These are phyloP conservation scores for Danaus plexippus DNA, from an alignment of 1,140 invertebrate species.

Conservation along the genomic window DNA sequence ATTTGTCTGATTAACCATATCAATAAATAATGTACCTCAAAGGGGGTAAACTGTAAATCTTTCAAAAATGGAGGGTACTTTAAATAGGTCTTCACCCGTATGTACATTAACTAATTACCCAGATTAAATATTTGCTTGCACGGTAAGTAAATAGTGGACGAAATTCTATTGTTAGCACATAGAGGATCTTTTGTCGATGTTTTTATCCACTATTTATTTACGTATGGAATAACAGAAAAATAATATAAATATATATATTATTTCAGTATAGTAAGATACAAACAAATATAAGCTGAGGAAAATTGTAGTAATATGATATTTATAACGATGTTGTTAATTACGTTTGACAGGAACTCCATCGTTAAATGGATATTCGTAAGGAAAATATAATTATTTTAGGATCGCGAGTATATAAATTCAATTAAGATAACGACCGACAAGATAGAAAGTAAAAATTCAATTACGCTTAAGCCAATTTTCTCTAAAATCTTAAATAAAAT, in stretches of 20 bases:
- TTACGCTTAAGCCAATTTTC: conserved; percentile 17
- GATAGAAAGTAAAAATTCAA: conserved; percentile 19
- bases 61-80: conserved; percentile 46
- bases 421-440: conserved; percentile 11
- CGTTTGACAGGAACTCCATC: conserved; percentile 12
- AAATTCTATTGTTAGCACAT: no score
- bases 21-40: conserved; percentile 60
- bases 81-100: conserved; percentile 31
- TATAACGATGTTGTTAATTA: no score
- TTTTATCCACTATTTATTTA: no score
- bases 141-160: no score
- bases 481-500: conserved; percentile 4
- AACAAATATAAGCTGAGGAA: no score
- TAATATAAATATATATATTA: no score
- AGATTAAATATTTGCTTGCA: conserved; percentile 16
- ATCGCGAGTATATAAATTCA: conserved; percentile 9
- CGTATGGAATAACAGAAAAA: no score
- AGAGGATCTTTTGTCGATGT: no score
- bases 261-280: no score
- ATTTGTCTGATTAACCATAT: conserved; percentile 66
- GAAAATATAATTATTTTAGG: conserved; percentile 13
- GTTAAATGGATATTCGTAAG: conserved; percentile 17
- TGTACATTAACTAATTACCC: conserved; percentile 56
- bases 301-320: no score
- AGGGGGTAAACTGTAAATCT: conserved; percentile 18